Conservation (phyloP, 2,888 invertebrate species). For the Podabrus alpinus region DNA sequence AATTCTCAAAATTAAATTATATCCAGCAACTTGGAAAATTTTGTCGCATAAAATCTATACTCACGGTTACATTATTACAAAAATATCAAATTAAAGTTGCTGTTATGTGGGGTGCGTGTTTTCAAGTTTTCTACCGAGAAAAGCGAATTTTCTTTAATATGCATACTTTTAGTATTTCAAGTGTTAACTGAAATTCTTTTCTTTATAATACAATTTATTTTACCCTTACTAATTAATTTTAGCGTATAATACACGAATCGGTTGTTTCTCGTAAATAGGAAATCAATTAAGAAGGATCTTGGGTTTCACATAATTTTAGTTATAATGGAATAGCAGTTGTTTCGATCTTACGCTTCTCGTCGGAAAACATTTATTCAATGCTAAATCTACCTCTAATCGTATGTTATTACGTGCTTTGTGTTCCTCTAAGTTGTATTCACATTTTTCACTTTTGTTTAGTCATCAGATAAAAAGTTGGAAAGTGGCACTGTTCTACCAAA, state of each 20-base stretch:
- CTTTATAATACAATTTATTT: neutral
- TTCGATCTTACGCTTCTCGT: neutral
- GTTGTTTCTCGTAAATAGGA: neutral
- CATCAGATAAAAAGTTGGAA: neutral
- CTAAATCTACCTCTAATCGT: neutral
- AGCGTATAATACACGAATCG: neutral
- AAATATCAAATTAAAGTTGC: neutral
- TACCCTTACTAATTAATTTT: neutral
- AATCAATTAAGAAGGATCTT: neutral
- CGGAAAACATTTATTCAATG: neutral
- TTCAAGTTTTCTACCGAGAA: neutral
- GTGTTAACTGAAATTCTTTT: neutral
- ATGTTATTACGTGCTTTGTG: neutral
- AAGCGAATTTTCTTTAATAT: neutral
- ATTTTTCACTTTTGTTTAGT: neutral
- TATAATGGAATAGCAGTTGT: neutral
- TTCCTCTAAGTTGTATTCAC: too few relatives aligned
- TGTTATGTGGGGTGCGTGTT: neutral
- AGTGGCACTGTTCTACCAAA: neutral
- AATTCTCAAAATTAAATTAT: constrained; percentile 19
- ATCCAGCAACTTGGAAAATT: neutral
- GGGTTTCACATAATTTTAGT: neutral
- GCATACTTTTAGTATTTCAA: neutral
- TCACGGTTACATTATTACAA: neutral
- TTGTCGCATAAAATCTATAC: neutral